Evolutionary conservation across 1,140 invertebrate species (phyloP), one percentile per base, ranked within the genome.

Genomic region (Danaus plexippus): DNA sequence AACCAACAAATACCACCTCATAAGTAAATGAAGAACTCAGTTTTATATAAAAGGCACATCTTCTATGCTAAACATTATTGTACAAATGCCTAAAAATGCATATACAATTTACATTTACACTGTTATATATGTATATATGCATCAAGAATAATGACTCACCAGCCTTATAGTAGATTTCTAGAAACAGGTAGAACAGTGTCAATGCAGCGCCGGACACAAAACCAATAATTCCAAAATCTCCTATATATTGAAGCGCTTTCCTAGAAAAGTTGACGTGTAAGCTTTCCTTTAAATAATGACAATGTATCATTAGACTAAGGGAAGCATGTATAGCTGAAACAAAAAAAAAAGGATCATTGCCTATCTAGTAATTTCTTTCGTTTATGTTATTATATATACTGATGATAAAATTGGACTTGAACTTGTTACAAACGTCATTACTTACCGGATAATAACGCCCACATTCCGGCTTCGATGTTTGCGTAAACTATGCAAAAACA

Each of bases 401-500:
- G 45, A 48, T 11, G 4, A 45, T 15, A 42, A 43, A 18, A 32
- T 2, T 48, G 42, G 1, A 43, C 22, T 47, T 46, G 22, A 52
- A 55, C 45, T 18, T 47, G 40, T 11, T 44, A 22, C 47, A 15
- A 64, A 64, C 52, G 32, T 57, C 44, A 61, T 52, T 43, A 48
- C 71, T 75, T 68, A 85, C 81, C 76, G 11, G 81, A 80, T 59
- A 85, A 58, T 61, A 85, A 71, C 55, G 79, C 81, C 81, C 81
- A 85, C 75, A 85, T 75, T 54, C 79, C 81, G 55, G 81, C 81
- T 67, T 85, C 81, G 54, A 85, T 64, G 69, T 85, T 85, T 54
- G 79, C 77, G 54, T 80, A 82, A 68, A 85, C 70, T 59, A 85
- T 67, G 59, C 79, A 81, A 63, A 85, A 82, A 79, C 79, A 82